phyloP scores from a whole-genome alignment of 2,113 vertebrate species.

The Coturnix japonica region DNA sequence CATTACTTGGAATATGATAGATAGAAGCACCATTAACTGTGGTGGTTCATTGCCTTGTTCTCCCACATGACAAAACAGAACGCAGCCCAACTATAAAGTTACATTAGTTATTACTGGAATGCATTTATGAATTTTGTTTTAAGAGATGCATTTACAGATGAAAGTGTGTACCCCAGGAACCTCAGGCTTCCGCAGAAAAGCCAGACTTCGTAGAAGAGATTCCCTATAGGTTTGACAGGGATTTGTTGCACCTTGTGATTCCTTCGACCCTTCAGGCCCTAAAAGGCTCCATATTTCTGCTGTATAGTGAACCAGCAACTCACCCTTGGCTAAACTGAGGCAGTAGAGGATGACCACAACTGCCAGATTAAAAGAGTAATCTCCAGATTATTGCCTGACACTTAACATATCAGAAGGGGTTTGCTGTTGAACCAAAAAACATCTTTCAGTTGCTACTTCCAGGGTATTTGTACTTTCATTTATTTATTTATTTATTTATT shows the following conservation, averaged over 20 bases:
- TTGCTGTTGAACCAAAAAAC: background rate
- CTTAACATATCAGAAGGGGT: background rate
- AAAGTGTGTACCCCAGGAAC: background rate
- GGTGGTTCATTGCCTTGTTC: background rate
- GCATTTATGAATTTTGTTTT: conserved; percentile 21
- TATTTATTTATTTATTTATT: background rate
- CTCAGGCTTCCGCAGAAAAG: background rate
- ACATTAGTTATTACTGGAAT: conserved; percentile 1
- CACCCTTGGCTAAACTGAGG: background rate
- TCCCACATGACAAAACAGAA: background rate
- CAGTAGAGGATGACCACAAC: rapidly evolving
- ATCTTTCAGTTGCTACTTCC: background rate
- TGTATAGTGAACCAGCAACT: rapidly evolving
- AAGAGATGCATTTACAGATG: background rate
- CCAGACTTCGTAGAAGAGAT: background rate
- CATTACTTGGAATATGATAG: conserved; percentile 26
- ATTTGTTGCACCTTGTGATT: background rate
- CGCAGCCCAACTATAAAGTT: background rate
- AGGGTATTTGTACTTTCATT: background rate
- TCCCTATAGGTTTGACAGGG: background rate
- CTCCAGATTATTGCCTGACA: background rate
- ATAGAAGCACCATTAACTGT: conserved; percentile 40
- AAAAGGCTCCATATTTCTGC: background rate
- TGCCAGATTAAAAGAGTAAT: background rate
- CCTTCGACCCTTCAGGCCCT: background rate